Conservation (phyloP, 2,797 vertebrate species). For the Lagocephalus sceleratus region DNA sequence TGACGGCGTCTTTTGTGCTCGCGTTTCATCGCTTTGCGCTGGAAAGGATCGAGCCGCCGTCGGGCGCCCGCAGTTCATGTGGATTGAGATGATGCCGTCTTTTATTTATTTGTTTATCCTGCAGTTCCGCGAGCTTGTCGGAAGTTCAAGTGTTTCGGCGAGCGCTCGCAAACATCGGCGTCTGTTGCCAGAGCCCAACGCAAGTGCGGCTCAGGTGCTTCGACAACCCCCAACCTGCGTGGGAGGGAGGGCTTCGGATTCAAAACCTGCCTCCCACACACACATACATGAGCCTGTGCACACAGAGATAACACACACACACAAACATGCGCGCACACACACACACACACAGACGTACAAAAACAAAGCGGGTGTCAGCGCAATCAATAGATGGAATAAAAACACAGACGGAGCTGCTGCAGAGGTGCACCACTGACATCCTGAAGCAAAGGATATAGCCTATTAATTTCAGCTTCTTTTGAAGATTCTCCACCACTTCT, state of each 20-base stretch:
- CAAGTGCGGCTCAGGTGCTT: conserved; percentile 61
- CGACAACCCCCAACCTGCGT: conserved; percentile 55
- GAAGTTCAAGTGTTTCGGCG: conserved; percentile 47
- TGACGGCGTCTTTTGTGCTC: conserved; percentile 33
- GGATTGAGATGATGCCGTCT: conserved; percentile 12
- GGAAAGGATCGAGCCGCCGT: conserved; percentile 12
- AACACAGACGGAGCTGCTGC: conserved; percentile 1
- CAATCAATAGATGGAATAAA: conserved; percentile 3
- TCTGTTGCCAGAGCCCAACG: conserved; percentile 44
- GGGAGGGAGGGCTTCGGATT: conserved; percentile 53
- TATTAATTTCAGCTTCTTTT: conserved; percentile 6
- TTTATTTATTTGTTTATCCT: conserved; percentile 8
- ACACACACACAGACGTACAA: not conserved
- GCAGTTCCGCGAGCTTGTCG: conserved; percentile 28
- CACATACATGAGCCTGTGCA: not conserved
- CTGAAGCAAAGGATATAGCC: conserved; percentile 25
- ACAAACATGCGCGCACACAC: not conserved
- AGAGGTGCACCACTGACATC: conserved; percentile 40
- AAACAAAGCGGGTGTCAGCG: conserved; percentile 14
- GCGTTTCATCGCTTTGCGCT: conserved; percentile 24
- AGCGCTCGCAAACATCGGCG: conserved; percentile 57
- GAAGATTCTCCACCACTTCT: not conserved
- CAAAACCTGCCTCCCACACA: conserved; percentile 55
- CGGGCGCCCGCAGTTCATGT: conserved; percentile 27
- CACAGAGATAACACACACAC: conserved; percentile 4